Percentiles rank a stretch among this genome's conserved stretches.
These are phyloP conservation scores for Ophonus ardosiacus DNA, from an alignment of 2,888 invertebrate species.

Conservation along the genomic window DNA sequence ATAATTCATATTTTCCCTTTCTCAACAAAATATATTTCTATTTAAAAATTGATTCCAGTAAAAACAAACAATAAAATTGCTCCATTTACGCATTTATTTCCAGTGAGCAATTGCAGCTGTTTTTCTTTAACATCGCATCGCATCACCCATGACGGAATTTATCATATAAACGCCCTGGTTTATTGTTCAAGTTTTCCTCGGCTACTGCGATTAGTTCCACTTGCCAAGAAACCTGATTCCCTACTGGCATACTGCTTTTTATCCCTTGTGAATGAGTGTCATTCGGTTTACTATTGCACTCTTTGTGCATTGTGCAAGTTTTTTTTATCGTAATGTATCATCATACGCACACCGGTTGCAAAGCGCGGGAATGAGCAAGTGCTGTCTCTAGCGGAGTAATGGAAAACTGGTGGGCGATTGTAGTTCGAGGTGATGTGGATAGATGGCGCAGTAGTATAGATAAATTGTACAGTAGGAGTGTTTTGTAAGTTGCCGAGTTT, in stretches of 20 bases:
- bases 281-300: conserved; percentile 39
- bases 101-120: not conserved
- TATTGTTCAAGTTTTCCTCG: conserved; percentile 46
- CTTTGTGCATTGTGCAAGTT: conserved; percentile 23
- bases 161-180: conserved; percentile 47
- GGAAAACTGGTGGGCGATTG: not conserved
- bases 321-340: conserved; percentile 22
- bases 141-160: conserved; percentile 41
- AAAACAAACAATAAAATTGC: conserved; percentile 14
- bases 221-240: conserved; percentile 59
- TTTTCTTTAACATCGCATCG: conserved; percentile 8
- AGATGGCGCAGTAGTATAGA: not conserved
- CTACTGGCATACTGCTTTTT: conserved; percentile 41
- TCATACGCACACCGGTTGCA: not conserved
- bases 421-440: not conserved
- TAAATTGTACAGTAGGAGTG: not conserved
- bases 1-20: too few relatives aligned
- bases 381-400: conserved; percentile 28
- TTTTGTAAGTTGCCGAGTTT: conserved; percentile 23
- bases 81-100: conserved; percentile 10
- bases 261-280: conserved; percentile 51
- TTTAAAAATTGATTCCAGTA: not conserved
- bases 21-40: too few relatives aligned
- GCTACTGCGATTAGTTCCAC: conserved; percentile 29
- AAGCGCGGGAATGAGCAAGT: not conserved